Percentiles rank a stretch among this genome's conserved stretches.
Conservation (phyloP, 2,888 invertebrate species). For the Salticus scenicus region DNA sequence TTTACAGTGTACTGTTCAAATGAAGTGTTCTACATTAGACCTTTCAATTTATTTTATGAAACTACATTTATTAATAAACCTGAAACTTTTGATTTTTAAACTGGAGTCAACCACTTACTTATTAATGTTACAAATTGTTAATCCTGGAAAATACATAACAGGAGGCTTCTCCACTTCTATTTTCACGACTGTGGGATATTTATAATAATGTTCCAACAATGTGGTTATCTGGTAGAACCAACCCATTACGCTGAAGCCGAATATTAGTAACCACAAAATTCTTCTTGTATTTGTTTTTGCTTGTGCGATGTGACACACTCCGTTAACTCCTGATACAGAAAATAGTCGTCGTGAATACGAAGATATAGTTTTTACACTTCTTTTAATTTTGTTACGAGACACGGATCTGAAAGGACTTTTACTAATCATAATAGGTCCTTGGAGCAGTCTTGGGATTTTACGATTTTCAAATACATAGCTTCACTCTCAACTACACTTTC, state of each 20-base stretch:
- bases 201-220: constrained; percentile 43
- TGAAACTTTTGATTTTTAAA: too few relatives aligned
- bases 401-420: too few relatives aligned
- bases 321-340: constrained; percentile 46
- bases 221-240: constrained; percentile 61
- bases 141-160: constrained; percentile 45
- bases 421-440: too few relatives aligned
- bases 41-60: too few relatives aligned
- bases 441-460: too few relatives aligned
- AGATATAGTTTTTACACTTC: constrained; percentile 18
- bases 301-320: constrained; percentile 45
- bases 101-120: constrained; percentile 20
- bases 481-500: too few relatives aligned
- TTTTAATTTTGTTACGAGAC: too few relatives aligned
- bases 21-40: too few relatives aligned
- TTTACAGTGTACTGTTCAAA: too few relatives aligned
- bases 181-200: constrained; percentile 55
- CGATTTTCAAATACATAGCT: too few relatives aligned
- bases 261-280: constrained; percentile 32
- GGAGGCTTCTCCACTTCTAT: constrained; percentile 50
- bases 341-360: constrained; percentile 48
- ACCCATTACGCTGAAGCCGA: constrained; percentile 31
- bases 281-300: constrained; percentile 16
- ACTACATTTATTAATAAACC: too few relatives aligned
- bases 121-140: constrained; percentile 61